Evolutionary conservation across 30 jellyfish, hydroid and myxozoan genomes (phyloP).

Genomic region (Pseudorhiza aurosa): DNA sequence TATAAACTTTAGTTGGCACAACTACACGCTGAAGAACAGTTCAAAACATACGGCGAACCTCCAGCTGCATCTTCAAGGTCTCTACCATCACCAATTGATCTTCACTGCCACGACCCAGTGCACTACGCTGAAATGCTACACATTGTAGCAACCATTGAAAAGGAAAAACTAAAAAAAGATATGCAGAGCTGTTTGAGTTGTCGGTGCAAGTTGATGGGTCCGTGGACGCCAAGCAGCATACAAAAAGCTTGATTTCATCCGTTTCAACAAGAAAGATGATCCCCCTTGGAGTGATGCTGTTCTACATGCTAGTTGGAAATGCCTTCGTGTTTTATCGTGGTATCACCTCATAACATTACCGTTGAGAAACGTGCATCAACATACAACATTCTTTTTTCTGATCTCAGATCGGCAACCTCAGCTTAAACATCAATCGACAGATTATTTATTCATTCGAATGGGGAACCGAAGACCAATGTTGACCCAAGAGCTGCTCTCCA

Average conservation of each 20-base stretch:
- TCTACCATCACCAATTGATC: constrained; percentile 34
- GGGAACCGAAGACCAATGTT: constrained; percentile 34
- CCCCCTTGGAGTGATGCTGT: constrained; percentile 37
- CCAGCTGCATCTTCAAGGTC: constrained; percentile 21
- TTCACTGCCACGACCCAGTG: constrained; percentile 53
- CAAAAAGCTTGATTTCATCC: constrained; percentile 56
- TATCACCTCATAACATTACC: constrained; percentile 50
- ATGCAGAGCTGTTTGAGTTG: constrained; percentile 27
- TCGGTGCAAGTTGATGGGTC: constrained; percentile 60
- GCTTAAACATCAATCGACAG: constrained; percentile 35
- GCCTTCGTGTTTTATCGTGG: constrained; percentile 48
- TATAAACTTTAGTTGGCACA: too few species aligned
- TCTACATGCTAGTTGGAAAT: constrained; percentile 24
- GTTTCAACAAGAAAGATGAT: constrained; percentile 17
- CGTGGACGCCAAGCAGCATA: constrained; percentile 28
- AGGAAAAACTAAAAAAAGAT: constrained; percentile 13
- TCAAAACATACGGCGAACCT: constrained; percentile 10
- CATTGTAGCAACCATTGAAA: constrained; percentile 41
- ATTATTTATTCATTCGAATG: constrained; percentile 29
- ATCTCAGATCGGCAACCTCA: constrained; percentile 14
- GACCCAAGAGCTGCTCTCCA: constrained; percentile 58
- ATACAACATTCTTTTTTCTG: constrained; percentile 19
- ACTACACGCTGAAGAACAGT: background rate
- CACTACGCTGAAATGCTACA: constrained; percentile 45
- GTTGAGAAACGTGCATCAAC: constrained; percentile 26